Base-by-base conservation (phyloP, 2,113 vertebrate species). In the Serinus canaria region DNA sequence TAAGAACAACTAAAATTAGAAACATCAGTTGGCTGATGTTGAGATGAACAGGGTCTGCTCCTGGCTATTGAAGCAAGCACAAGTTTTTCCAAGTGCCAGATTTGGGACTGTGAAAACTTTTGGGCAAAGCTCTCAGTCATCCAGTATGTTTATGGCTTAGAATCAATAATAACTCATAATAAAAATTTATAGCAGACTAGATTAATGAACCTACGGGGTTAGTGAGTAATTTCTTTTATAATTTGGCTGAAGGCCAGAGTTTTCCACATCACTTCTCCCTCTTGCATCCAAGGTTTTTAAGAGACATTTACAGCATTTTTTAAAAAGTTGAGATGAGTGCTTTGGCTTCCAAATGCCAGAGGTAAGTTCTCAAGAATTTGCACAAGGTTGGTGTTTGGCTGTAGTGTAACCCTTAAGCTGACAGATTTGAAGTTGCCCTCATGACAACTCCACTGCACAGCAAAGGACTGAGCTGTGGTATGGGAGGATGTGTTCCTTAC, bases 1-100 rank as follows among this genome's bases (percentile, higher is more conserved):
- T 62, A 90, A 75, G 82, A 92, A 44, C 55, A 90, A 52, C 47
- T 85, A 82, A 87, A 92, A 92, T 92, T 77, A 83, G 82, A 88
- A 92, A 79, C 39, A 68, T 52, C n/a, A 52, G 35, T 35, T 92
- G 90, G 75, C 52, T 83, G 85, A 74, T 88, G 70, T 49, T 88
- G 72, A 81, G 75, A 70, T 72, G 50, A 77, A 46, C 68, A 69
- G 31, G 22, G 6, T 76, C 31, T 90, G 55, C 41, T 77, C 25
- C 53, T 58, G 59, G 56, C 24, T 23, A 49, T 47, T 78, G 53
- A 88, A 90, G 33, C 28, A 91, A 93, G 55, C 72, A 46, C 30
- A 70, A 56, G n/a, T 19, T 78, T 92, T 96, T 91, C 70, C 55
- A 37, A 69, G 59, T 43, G 15, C 7, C 6, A 11, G 30, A 69